Percentiles rank a stretch among this genome's conserved stretches.
These are phyloP conservation scores for Palythoa caribaeorum DNA, from an alignment of 92 coral and sea anemone genomes.

Conservation along the genomic window DNA sequence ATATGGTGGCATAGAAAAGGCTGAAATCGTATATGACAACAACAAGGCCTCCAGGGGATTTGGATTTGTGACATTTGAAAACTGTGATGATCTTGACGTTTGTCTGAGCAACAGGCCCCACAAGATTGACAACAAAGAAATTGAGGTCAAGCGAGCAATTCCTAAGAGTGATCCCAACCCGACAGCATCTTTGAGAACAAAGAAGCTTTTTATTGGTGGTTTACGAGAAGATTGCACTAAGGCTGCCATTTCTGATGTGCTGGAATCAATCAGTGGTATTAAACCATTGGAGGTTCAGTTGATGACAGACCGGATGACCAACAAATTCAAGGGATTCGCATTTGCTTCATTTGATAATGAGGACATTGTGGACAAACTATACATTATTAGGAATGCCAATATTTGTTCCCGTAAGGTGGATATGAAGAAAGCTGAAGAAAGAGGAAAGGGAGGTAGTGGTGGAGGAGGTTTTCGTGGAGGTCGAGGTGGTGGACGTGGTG, in stretches of 20 bases:
- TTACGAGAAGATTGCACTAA: conserved; percentile 77
- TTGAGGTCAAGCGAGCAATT: conserved; percentile 89
- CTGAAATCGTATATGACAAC: conserved; percentile 54
- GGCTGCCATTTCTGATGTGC: conserved; percentile 69
- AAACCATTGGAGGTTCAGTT: conserved; percentile 69
- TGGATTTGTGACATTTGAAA: conserved; percentile 69
- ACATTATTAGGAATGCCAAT: conserved; percentile 71
- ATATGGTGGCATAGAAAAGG: conserved; percentile 67
- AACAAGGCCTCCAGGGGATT: conserved; percentile 67
- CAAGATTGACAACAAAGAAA: conserved; percentile 72
- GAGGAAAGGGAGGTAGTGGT: conserved; percentile 63
- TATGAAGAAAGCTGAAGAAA: conserved; percentile 93
- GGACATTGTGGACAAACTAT: conserved; percentile 92
- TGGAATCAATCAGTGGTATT: conserved; percentile 71
- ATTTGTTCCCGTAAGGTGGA: conserved; percentile 78
- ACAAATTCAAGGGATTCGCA: conserved; percentile 73
- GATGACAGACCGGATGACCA: conserved; percentile 58
- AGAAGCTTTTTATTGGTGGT: conserved; percentile 95
- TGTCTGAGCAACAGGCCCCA: conserved; percentile 68
- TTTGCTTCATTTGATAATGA: conserved; percentile 79
- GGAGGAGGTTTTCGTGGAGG: conserved; percentile 69
- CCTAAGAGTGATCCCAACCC: conserved; percentile 91
- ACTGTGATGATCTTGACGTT: conserved; percentile 64
- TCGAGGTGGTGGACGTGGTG: conserved; percentile 41
- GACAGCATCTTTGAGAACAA: conserved; percentile 79